Base-by-base conservation (phyloP, 2,888 invertebrate species). In the Leucania comma region DNA sequence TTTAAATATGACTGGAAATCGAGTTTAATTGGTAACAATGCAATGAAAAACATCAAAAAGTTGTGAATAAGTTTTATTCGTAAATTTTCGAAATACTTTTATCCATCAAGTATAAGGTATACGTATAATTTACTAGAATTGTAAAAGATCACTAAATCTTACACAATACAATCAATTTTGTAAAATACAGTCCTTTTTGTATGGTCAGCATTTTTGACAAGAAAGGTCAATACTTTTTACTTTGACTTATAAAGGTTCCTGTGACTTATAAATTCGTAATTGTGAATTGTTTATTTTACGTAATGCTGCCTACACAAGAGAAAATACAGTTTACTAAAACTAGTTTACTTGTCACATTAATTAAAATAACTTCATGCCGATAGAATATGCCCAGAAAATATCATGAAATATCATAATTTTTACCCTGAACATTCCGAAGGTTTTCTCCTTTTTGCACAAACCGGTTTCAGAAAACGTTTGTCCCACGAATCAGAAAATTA, bases 401-500 rank as follows among this genome's bases (percentile, higher is more conserved):
- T 38, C 35, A 38, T 51, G 46, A 58, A 72, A 42, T 42, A 20
- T 42, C 72, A 72, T 72, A 24, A 58, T n/a, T 54, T 67, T 56
- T 67, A 80, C 69, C 69, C 82, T 81, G 63, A 72, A 61, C 71
- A 61, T 56, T 77, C 73, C 79, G 46, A 53, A 26, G 24, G 6
- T 38, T 32, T 9, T 26, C 46, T 58, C 42, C 26, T 38, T 71
- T 70, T 79, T 79, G 79, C 74, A 72, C 79, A 78, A 74, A 58
- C 50, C 63, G 42, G 64, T 53, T 72, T 38, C 29, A 48, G 57
- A 62, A 53, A 48, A 58, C 9, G 38, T 57, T 42, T 26, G 51
- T 42, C 50, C 35, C 56, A 71, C n/a, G 20, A 29, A 51, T 38
- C n/a, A 24, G 20, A 14, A 71, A 32, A 48, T 48, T 22, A 29